Conservation (phyloP, 2,113 vertebrate species). For the Eublepharis macularius region DNA sequence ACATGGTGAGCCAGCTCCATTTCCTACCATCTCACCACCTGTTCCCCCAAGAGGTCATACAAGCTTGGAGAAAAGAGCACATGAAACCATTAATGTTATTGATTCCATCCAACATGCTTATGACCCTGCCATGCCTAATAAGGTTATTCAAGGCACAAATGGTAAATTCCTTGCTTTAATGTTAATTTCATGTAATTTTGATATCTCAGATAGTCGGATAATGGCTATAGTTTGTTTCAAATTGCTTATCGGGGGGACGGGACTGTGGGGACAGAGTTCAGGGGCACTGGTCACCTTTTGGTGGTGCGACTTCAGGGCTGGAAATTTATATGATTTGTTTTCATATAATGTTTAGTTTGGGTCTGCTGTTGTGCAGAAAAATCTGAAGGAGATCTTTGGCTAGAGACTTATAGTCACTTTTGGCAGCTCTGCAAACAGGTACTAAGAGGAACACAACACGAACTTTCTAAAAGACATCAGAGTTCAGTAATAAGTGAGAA, state of each 20-base stretch:
- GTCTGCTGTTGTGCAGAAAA: too few relatives aligned
- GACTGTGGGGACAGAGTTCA: too few relatives aligned
- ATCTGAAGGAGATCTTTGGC: too few relatives aligned
- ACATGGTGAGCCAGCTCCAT: rapidly evolving
- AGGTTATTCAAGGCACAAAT: neutral
- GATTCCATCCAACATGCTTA: rapidly evolving
- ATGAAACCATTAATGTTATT: rapidly evolving
- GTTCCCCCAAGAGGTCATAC: neutral
- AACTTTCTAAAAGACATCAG: neutral
- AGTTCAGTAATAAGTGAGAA: neutral
- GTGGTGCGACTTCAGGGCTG: too few relatives aligned
- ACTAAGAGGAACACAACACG: neutral
- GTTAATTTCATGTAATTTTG: rapidly evolving
- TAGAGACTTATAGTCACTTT: too few relatives aligned
- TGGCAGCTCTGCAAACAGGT: neutral
- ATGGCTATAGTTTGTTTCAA: neutral
- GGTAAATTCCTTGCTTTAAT: constrained; percentile 23
- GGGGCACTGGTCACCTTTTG: too few relatives aligned
- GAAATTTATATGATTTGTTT: too few relatives aligned
- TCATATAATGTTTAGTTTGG: too few relatives aligned
- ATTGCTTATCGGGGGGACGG: too few relatives aligned
- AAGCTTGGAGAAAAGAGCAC: neutral
- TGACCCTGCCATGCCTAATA: rapidly evolving
- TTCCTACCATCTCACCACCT: neutral
- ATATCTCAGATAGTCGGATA: neutral